Conservation (phyloP, 2,888 invertebrate species). For the Agriopis marginaria region DNA sequence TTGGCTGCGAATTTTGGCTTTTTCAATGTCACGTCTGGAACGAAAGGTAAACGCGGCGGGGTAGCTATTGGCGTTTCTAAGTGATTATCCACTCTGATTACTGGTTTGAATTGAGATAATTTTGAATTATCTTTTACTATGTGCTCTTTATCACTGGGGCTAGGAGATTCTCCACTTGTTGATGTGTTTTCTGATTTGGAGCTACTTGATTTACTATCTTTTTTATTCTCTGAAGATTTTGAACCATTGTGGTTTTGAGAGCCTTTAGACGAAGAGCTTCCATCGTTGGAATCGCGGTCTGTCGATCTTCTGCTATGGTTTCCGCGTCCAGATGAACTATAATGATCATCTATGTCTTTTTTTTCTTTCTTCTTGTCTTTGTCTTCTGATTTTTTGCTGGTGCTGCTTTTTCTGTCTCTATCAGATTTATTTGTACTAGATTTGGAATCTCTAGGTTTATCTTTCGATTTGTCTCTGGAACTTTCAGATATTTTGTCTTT, state of each 20-base stretch:
- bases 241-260: constrained; percentile 69
- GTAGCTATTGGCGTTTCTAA: constrained; percentile 70
- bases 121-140: constrained; percentile 52
- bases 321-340: constrained; percentile 88
- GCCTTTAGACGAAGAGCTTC: constrained; percentile 84
- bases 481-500: constrained; percentile 61
- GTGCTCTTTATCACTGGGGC: constrained; percentile 82
- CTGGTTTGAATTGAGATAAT: constrained; percentile 63
- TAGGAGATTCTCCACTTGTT: constrained; percentile 79
- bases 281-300: constrained; percentile 93
- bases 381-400: constrained; percentile 74
- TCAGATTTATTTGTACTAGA: constrained; percentile 75
- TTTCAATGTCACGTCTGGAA: constrained; percentile 83
- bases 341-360: constrained; percentile 90
- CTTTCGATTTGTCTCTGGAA: constrained; percentile 66
- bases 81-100: constrained; percentile 74
- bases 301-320: constrained; percentile 90
- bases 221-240: constrained; percentile 72
- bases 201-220: constrained; percentile 73
- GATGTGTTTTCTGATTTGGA: constrained; percentile 80
- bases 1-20: constrained; percentile 90
- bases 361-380: constrained; percentile 81
- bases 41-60: constrained; percentile 74
- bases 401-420: constrained; percentile 73
- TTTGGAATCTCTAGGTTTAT: constrained; percentile 69